Conservation (phyloP, 1,140 invertebrate genomes). For the Calephelis virginiensis region DNA sequence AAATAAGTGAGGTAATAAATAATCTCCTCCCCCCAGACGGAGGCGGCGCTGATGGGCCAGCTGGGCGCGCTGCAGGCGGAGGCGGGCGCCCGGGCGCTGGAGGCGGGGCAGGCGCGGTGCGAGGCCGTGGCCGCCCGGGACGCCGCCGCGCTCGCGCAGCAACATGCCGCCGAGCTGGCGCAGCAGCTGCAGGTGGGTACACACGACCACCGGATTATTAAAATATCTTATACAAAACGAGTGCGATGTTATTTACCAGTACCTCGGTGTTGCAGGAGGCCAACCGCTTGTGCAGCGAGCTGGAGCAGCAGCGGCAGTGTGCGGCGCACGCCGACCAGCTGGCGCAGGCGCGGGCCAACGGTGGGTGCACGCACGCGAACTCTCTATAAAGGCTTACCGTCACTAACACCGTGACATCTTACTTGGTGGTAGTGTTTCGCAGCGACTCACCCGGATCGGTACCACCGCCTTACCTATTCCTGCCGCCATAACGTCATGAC, state of each 20-base stretch:
- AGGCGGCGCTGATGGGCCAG: slow-evolving; percentile 73
- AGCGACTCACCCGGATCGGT: too few relatives aligned
- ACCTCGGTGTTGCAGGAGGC: slow-evolving; percentile 65
- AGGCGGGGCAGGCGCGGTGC: slow-evolving; percentile 70
- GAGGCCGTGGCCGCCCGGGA: slow-evolving; percentile 77
- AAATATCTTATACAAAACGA: not conserved
- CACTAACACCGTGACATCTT: too few relatives aligned
- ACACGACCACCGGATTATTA: too few relatives aligned
- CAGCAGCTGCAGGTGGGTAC: slow-evolving; percentile 79
- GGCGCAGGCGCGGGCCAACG: slow-evolving; percentile 30
- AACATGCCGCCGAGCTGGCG: slow-evolving; percentile 77
- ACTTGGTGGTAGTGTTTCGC: too few relatives aligned
- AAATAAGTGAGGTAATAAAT: too few relatives aligned
- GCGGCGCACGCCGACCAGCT: slow-evolving; percentile 53
- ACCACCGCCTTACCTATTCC: too few relatives aligned
- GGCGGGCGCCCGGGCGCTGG: slow-evolving; percentile 62
- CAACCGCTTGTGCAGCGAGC: slow-evolving; percentile 71
- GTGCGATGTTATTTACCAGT: not conserved
- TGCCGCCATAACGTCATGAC: too few relatives aligned
- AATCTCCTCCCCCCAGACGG: slow-evolving; percentile 45
- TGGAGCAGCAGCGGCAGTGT: slow-evolving; percentile 78
- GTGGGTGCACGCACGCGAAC: too few relatives aligned
- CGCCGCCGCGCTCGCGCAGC: slow-evolving; percentile 75
- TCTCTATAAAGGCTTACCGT: too few relatives aligned
- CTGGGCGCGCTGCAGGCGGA: slow-evolving; percentile 78